These are phyloP conservation scores for Branchipolynoe longqiensis DNA, from an alignment of 2,888 invertebrate species.

Conservation along the genomic window DNA sequence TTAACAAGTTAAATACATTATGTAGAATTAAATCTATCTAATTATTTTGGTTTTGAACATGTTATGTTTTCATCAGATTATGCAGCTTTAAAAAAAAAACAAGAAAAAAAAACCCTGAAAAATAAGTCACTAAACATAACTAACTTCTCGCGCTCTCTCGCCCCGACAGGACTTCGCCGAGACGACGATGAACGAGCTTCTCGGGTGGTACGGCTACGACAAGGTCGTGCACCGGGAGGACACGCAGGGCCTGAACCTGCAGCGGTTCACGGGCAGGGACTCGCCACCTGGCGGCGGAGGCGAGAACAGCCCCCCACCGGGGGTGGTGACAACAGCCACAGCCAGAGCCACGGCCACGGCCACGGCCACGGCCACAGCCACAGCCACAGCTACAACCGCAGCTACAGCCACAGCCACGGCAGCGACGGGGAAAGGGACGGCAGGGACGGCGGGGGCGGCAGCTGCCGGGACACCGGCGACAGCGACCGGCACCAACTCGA, in stretches of 20 bases:
- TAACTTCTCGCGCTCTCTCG: no score
- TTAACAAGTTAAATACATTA: no score
- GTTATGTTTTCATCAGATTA: no score
- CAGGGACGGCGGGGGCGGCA: not conserved
- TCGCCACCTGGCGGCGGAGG: conserved; percentile 20
- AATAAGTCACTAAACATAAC: no score
- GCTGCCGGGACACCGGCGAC: not conserved
- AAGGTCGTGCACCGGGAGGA: conserved; percentile 87
- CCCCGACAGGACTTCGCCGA: conserved; percentile 91
- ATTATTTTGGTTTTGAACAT: no score
- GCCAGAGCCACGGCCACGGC: no score
- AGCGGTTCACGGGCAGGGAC: conserved; percentile 65
- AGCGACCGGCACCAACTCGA: no score
- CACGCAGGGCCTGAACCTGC: conserved; percentile 83
- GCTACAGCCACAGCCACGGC: no score
- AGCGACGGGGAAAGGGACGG: not conserved
- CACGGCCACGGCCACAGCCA: not conserved
- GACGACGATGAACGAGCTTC: conserved; percentile 94
- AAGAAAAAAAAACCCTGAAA: not conserved
- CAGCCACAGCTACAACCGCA: no score
- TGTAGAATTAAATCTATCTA: no score
- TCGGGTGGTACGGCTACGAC: conserved; percentile 95
- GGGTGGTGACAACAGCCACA: not conserved
- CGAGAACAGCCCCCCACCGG: no score
- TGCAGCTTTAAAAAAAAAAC: no score